Base-by-base conservation (phyloP, 2,113 vertebrate species). In the Leiothrix lutea region DNA sequence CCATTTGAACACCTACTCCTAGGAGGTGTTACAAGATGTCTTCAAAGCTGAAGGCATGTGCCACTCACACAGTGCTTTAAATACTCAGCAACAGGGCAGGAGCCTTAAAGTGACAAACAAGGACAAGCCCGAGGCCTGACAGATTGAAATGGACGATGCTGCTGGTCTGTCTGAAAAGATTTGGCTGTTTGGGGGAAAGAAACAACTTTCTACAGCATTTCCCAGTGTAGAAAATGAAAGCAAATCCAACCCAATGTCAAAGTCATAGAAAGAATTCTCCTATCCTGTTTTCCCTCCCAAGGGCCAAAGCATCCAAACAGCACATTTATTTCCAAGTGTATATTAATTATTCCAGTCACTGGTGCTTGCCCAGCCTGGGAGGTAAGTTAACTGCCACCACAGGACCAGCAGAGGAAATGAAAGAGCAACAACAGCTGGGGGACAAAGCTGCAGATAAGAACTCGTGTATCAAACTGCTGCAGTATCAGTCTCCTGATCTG, bases 401-500 rank as follows among this genome's bases (percentile, higher is more conserved):
- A 95, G 83, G 84, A 64, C 25, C 72, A 91, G 84, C 70, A 82
- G 58, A 93, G 90, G 83, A 96, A 94, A 95, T 78, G 72, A 96
- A 92, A 91, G n/a, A 78, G 71, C 24, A 78, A 91, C 40, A 89
- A 71, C 78, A 61, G 66, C 74, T 83, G 92, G 9, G 53, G 79
- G 67, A 79, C 54, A 64, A 85, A 81, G 86, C 85, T 80, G 70
- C 64, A 93, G 93, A 94, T 96, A 94, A 94, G 64, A 91, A 88
- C 42, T 51, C 3, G 1, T 11, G 23, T 22, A 86, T 62, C 45
- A 66, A 36, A 66, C 85, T 51, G 36, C 56, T 35, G 45, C 71
- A 65, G 15, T 85, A 95, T 87, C 94, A 74, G 23, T 8, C 48
- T 57, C 74, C 53, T 61, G 18, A 93, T 93, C 95, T 83, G 79